Conservation (phyloP, 2,888 invertebrate species). For the Hyalella azteca region DNA sequence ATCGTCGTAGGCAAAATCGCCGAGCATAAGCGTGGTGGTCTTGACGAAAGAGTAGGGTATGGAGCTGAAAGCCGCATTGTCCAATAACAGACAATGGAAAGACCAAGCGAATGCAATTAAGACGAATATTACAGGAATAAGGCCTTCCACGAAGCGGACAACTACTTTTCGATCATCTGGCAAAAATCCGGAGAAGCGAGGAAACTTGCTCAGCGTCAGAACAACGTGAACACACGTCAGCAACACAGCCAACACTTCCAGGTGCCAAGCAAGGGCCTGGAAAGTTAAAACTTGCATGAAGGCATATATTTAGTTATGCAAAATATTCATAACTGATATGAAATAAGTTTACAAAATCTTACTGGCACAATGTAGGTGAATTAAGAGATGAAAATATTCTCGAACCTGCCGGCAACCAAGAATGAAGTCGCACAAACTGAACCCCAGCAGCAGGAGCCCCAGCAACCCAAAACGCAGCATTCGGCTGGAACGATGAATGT, state of each 20-base stretch:
- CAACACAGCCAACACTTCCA: not conserved
- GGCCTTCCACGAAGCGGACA: not conserved
- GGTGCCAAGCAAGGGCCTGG: not conserved
- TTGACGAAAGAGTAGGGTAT: constrained; percentile 42
- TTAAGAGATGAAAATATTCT: too few species aligned
- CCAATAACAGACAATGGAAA: constrained; percentile 41
- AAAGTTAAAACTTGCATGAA: too few species aligned
- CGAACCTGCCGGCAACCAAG: too few species aligned
- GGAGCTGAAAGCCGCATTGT: constrained; percentile 17
- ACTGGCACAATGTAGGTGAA: too few species aligned
- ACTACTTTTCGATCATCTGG: not conserved
- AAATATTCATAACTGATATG: too few species aligned
- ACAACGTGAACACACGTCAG: not conserved
- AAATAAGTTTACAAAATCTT: too few species aligned
- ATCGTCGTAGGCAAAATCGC: constrained; percentile 44
- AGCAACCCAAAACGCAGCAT: too few species aligned
- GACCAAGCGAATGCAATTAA: constrained; percentile 33
- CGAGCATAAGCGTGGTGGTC: constrained; percentile 45
- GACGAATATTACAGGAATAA: not conserved
- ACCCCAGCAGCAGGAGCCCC: too few species aligned
- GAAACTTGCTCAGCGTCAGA: not conserved
- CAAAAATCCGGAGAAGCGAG: not conserved
- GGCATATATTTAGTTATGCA: too few species aligned
- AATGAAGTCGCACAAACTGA: too few species aligned
- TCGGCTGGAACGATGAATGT: too few species aligned